Evolutionary conservation across 2,888 invertebrate genomes (phyloP).

Genomic region (Colostygia pectinataria): DNA sequence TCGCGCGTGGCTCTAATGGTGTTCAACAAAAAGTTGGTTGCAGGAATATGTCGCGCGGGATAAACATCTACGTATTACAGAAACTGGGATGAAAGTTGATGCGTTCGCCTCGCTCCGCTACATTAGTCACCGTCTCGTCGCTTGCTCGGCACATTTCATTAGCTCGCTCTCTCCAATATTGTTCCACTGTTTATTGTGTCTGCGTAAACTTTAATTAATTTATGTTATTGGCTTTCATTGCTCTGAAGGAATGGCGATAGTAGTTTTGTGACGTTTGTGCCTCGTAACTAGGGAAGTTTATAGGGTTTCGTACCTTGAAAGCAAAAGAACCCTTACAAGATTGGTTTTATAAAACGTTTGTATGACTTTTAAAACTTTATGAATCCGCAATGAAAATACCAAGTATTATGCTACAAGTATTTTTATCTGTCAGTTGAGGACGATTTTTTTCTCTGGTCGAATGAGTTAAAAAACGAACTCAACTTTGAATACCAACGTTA

Average conservation of each 20-base stretch:
- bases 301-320: too few relatives aligned
- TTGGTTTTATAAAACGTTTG: too few relatives aligned
- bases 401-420: too few relatives aligned
- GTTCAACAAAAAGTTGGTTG: slow-evolving; percentile 10
- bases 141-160: slow-evolving; percentile 75
- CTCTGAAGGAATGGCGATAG: slow-evolving; percentile 35
- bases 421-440: too few relatives aligned
- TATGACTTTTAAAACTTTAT: too few relatives aligned
- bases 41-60: slow-evolving; percentile 19
- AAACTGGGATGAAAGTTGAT: slow-evolving; percentile 55
- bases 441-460: too few relatives aligned
- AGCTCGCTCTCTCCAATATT: slow-evolving; percentile 62
- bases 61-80: slow-evolving; percentile 36
- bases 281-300: not conserved
- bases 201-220: slow-evolving; percentile 70
- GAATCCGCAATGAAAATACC: too few relatives aligned
- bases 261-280: slow-evolving; percentile 1
- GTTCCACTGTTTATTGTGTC: slow-evolving; percentile 64
- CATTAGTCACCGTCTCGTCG: slow-evolving; percentile 57
- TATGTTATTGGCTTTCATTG: slow-evolving; percentile 59
- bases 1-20: too few relatives aligned
- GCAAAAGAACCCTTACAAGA: too few relatives aligned
- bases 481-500: too few relatives aligned
- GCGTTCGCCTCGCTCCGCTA: slow-evolving; percentile 64
- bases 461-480: too few relatives aligned